Percentiles rank a stretch among this genome's conserved stretches.
Conservation (phyloP, 2,888 invertebrate genomes). For the Caenorhabditis sp. region DNA sequence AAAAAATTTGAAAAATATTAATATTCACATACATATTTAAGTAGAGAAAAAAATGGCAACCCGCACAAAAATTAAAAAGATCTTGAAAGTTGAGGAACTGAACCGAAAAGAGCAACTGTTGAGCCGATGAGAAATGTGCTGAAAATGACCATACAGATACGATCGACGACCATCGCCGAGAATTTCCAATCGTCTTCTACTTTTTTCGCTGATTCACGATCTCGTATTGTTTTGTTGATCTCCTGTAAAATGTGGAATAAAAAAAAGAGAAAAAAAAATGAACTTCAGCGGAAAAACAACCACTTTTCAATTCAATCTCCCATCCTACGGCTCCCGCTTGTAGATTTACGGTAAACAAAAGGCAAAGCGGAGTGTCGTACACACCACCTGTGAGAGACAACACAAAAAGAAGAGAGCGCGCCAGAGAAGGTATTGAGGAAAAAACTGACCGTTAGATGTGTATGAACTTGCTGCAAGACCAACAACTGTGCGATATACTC, state of each 20-base stretch:
- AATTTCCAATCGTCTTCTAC: slow-evolving; percentile 60
- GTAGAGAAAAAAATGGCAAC: background rate
- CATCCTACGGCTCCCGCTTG: too few relatives aligned
- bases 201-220: slow-evolving; percentile 44
- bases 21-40: background rate
- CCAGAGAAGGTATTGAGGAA: too few relatives aligned
- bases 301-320: too few relatives aligned
- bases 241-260: slow-evolving; percentile 44
- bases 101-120: slow-evolving; percentile 48
- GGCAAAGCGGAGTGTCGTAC: too few relatives aligned
- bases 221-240: slow-evolving; percentile 45
- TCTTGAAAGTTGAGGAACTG: slow-evolving; percentile 47
- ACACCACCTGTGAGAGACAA: too few relatives aligned
- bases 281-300: too few relatives aligned
- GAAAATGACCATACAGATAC: slow-evolving; percentile 57
- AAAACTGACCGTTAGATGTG: slow-evolving; percentile 43
- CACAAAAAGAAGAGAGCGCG: too few relatives aligned
- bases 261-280: too few relatives aligned
- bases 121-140: slow-evolving; percentile 46
- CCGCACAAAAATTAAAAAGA: slow-evolving; percentile 41
- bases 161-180: slow-evolving; percentile 56
- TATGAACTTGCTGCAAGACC: slow-evolving; percentile 54
- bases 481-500: slow-evolving; percentile 53
- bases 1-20: too few relatives aligned
- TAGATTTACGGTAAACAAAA: too few relatives aligned